Conservation (phyloP, 2,888 invertebrate genomes). For the Acanthosepion pharaonis region DNA sequence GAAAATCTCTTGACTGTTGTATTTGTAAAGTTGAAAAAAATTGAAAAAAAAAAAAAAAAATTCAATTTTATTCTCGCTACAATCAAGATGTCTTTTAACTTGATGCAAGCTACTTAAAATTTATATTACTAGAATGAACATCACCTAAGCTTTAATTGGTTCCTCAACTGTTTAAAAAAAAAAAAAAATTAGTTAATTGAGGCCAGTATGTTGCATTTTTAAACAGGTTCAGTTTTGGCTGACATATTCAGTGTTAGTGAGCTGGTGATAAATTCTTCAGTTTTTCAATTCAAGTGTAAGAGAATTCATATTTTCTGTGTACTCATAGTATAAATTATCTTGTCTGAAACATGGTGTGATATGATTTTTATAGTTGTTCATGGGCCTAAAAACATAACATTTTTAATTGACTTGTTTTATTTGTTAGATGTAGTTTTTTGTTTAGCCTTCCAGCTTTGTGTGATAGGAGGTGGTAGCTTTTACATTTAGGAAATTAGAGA, state of each 20-base stretch:
- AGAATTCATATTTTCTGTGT: background rate
- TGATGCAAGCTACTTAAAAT: too few relatives aligned
- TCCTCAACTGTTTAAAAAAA: too few relatives aligned
- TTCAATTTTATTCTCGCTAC: too few relatives aligned
- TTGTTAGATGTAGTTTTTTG: background rate
- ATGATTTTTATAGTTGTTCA: background rate
- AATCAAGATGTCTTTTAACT: too few relatives aligned
- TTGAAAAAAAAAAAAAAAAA: too few relatives aligned
- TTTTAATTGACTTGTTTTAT: background rate
- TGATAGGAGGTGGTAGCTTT: background rate
- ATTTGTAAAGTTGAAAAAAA: too few relatives aligned
- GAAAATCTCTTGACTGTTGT: too few relatives aligned
- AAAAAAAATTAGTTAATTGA: background rate
- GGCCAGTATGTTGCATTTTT: background rate
- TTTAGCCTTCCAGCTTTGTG: background rate
- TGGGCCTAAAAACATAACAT: background rate
- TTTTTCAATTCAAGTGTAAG: background rate
- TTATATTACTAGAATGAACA: too few relatives aligned
- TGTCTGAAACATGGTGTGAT: background rate
- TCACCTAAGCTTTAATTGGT: too few relatives aligned
- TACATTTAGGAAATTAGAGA: background rate
- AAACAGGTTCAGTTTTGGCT: background rate
- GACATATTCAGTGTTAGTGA: background rate
- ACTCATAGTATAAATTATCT: background rate
- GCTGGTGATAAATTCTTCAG: background rate